Evolutionary conservation across 2,797 vertebrate genomes (phyloP).

Genomic region (Mastacembelus armatus): DNA sequence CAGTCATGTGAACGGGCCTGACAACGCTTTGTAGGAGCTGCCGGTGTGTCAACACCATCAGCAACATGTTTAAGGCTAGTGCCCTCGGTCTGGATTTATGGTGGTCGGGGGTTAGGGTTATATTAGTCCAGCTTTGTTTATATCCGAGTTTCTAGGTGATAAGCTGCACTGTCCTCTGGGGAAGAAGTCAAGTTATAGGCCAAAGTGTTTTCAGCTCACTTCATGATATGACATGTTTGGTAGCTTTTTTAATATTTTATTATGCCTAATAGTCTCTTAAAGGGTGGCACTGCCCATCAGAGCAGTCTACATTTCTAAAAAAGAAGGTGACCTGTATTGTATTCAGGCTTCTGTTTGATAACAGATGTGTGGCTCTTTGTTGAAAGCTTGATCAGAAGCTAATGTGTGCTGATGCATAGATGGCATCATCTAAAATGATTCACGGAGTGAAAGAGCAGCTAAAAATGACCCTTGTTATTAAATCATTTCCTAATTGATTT

Average conservation of each 20-base stretch:
- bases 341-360: background rate
- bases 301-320: background rate
- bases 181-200: background rate
- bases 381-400: background rate
- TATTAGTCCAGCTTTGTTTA: background rate
- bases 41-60: slow-evolving; percentile 47
- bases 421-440: slow-evolving; percentile 35
- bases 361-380: background rate
- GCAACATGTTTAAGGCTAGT: slow-evolving; percentile 12
- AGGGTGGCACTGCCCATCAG: background rate
- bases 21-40: slow-evolving; percentile 47
- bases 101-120: no score
- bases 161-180: background rate
- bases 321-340: background rate
- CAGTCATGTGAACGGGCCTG: slow-evolving; percentile 57
- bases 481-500: slow-evolving; percentile 14
- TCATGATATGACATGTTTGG: no score
- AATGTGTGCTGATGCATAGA: slow-evolving; percentile 9
- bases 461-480: background rate
- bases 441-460: background rate
- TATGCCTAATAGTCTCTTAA: background rate
- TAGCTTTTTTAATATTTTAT: background rate
- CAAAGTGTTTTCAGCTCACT: background rate
- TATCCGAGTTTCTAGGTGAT: slow-evolving; percentile 12
- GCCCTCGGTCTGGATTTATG: no score